Base-by-base conservation (phyloP, 92 coral and sea anemone species). In the Nematostella vectensis region DNA sequence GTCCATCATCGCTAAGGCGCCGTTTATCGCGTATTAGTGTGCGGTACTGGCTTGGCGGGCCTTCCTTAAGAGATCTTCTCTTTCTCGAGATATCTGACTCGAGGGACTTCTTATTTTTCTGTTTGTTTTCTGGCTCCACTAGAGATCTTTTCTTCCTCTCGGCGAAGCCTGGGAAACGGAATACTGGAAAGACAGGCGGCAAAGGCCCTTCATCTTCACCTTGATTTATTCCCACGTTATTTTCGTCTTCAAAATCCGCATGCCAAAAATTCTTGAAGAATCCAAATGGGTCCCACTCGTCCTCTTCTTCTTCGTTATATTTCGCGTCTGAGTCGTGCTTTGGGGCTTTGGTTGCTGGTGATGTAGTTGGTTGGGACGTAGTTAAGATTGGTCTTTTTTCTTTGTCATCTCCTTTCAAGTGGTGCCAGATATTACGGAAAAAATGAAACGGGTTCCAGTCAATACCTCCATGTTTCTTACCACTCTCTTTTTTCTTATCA, bases 111-210 rank as follows among this genome's bases (percentile, higher is more conserved):
- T 33, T 45, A 45, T 26, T 33, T 54, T 21, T 26, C 11, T 21
- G 27, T 24, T 54, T 18, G 3, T 27, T 31, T 2, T 29, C 29
- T n/a, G 56, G 17, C 30, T 66, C 72, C n/a, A n/a, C n/a, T 9
- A 66, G 61, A 27, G 72, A 66, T 20, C 72, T 57, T 25, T 21
- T 42, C 37, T 55, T 66, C 11, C 71, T 60, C 0, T 50, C 10
- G 6, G 49, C 38, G 4, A 55, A 54, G 28, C 48, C 29, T 37
- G 61, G 54, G n/a, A 55, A 24, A 29, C 55, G 62, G 31, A 66
- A 13, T 22, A 66, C 54, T 20, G 72, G 72, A 29, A 66, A 54
- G n/a, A 63, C 54, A 36, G 72, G 57, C 11, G 71, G 71, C 16
- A 65, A 21, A 43, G 47, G 53, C 42, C 47, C 27, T 16, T 64